These are phyloP conservation scores for Alloscopus bannaensis DNA, from an alignment of 2,888 invertebrate species.

Conservation along the genomic window DNA sequence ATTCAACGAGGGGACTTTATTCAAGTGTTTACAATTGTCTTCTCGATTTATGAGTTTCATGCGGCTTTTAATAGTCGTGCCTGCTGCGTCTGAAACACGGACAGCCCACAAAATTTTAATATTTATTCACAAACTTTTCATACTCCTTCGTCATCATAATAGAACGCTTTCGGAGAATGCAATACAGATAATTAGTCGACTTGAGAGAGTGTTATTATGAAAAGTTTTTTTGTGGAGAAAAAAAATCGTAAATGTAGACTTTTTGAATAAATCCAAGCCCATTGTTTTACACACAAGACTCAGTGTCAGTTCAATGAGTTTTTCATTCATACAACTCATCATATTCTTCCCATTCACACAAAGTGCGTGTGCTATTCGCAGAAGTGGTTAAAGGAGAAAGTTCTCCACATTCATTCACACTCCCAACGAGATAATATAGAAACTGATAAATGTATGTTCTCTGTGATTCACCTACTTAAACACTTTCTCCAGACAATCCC, in stretches of 20 bases:
- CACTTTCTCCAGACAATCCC: neutral
- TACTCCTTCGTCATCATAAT: neutral
- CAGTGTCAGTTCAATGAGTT: no score
- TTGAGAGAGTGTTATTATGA: no score
- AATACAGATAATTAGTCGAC: no score
- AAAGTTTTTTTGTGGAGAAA: no score
- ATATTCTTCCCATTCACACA: neutral
- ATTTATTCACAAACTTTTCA: neutral
- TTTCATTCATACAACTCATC: conserved; percentile 17
- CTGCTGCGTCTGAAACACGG: conserved; percentile 25
- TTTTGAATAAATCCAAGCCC: no score
- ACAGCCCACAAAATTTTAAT: no score
- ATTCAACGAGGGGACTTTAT: no score
- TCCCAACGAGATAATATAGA: conserved; percentile 5
- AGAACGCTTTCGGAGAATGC: neutral
- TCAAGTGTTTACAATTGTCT: conserved; percentile 22
- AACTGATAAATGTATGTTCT: conserved; percentile 25
- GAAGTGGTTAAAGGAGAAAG: conserved; percentile 3
- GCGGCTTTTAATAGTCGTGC: conserved; percentile 21
- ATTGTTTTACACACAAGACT: no score
- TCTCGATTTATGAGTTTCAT: conserved; percentile 43
- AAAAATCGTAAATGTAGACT: no score
- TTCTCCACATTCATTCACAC: no score
- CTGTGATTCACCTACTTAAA: conserved; percentile 19
- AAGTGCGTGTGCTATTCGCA: neutral